Base-by-base conservation (phyloP, 2,888 invertebrate genomes). In the Drosophila quinaria region DNA sequence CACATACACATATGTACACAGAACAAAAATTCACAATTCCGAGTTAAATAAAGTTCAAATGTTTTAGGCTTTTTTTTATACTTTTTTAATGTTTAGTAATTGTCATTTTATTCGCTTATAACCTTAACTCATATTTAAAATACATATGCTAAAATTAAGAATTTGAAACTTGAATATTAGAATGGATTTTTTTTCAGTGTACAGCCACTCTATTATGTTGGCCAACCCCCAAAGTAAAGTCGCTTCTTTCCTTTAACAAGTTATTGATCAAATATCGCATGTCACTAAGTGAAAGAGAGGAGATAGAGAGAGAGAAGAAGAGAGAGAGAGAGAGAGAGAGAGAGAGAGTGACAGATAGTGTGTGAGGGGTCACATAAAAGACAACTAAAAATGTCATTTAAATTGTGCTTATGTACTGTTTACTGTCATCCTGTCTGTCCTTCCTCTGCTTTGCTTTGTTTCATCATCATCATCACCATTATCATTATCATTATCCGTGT, bases 241-340 rank as follows among this genome's bases (percentile, higher is more conserved):
- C 59, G 19, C 58, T 29, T 13, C 39, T 56, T 52, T 62, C 49
- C 46, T 56, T 61, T 31, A 62, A 51, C 65, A 52, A 62, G 72
- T 84, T 86, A 86, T 86, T 86, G 85, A 88, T 86, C 86, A 86
- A 86, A 86, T 86, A 87, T 86, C 86, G 86, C 84, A 87, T 87
- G 87, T 85, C 87, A 80, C 66, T 63, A 31, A 8, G 49, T 33
- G 31, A 49, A 9, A 31, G 6, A 17, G 11, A 29, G 47, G n/a
- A n/a, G n/a, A 9, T 39, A n/a, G n/a, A n/a, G 3, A 22, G 22
- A 22, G 22, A 22, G 22, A 2, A 31, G 17, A 17, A 11, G 31
- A 13, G 11, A 33, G 49, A 2, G 31, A 17, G 13, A 11, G 31
- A 10, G 10, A 49, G 35, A 4, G 33, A 13, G 3, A 44, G 22